phyloP scores from a whole-genome alignment of 2,113 vertebrate genomes.

The Sceloporus tristichus region DNA sequence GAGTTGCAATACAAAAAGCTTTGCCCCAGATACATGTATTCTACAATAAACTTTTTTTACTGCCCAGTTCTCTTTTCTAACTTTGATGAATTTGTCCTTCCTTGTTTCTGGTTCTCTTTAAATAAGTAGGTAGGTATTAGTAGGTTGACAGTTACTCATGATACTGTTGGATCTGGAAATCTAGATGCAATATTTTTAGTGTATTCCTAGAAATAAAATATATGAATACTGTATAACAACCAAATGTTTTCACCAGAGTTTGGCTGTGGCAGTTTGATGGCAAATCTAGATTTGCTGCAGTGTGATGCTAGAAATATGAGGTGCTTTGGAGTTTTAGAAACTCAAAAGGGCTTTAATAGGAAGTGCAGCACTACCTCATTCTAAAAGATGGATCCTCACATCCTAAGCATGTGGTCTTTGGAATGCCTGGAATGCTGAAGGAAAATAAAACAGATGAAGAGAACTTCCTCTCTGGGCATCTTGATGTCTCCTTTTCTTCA shows the following conservation, averaged over 20 bases:
- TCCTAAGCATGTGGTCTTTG: neutral
- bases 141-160: neutral
- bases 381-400: neutral
- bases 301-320: neutral
- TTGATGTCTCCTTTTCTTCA: neutral
- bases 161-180: neutral
- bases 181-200: neutral
- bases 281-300: neutral
- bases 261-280: neutral
- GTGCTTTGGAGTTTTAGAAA: neutral
- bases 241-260: neutral
- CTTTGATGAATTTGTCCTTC: neutral
- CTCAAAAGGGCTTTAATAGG: neutral
- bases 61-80: too few relatives aligned
- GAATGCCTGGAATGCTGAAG: constrained; percentile 47
- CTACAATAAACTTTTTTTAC: too few relatives aligned
- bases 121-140: neutral
- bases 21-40: too few relatives aligned
- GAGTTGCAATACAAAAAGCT: too few relatives aligned
- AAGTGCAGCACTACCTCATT: neutral
- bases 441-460: constrained; percentile 51
- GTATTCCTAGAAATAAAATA: neutral
- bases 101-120: neutral
- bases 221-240: neutral
- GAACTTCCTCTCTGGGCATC: constrained; percentile 26